These are phyloP conservation scores for Oryzias celebensis DNA, from an alignment of 2,113 vertebrate genomes.

Conservation along the genomic window DNA sequence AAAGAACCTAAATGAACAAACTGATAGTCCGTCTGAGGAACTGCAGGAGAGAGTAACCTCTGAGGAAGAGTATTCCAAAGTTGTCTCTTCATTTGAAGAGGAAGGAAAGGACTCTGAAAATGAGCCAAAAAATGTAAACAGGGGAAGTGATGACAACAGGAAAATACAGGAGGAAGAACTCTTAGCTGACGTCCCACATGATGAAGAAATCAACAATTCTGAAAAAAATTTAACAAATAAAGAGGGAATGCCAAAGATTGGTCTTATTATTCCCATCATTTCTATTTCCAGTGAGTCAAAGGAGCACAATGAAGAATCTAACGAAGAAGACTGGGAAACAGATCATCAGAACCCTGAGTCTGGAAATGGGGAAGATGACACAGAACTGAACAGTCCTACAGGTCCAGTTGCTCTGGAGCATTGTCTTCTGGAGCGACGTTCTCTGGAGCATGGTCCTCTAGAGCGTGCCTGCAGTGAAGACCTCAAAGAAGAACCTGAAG, in stretches of 20 bases:
- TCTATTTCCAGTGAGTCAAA: conserved; percentile 39
- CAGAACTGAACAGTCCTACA: conserved; percentile 1
- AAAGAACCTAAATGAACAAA: conserved; percentile 1
- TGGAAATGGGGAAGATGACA: background rate
- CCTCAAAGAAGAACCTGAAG: background rate
- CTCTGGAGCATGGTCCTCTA: background rate
- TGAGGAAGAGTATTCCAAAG: conserved; percentile 31
- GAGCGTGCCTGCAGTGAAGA: background rate
- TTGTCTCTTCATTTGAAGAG: conserved; percentile 4
- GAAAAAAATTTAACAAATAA: conserved; percentile 14
- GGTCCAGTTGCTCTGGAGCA: background rate
- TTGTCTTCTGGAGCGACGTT: no score
- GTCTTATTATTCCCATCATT: conserved; percentile 36
- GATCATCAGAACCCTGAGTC: background rate
- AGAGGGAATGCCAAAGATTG: background rate
- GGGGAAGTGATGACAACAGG: background rate
- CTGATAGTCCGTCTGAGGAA: background rate
- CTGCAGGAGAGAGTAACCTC: conserved; percentile 1
- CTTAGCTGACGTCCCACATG: conserved; percentile 3
- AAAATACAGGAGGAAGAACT: conserved; percentile 18
- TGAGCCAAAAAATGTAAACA: background rate
- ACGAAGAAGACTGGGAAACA: background rate
- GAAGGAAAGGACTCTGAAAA: background rate
- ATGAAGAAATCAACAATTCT: conserved; percentile 16
- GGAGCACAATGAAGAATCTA: background rate